These are phyloP conservation scores for Nymphalis c-album DNA, from an alignment of 2,888 invertebrate species.

Conservation along the genomic window DNA sequence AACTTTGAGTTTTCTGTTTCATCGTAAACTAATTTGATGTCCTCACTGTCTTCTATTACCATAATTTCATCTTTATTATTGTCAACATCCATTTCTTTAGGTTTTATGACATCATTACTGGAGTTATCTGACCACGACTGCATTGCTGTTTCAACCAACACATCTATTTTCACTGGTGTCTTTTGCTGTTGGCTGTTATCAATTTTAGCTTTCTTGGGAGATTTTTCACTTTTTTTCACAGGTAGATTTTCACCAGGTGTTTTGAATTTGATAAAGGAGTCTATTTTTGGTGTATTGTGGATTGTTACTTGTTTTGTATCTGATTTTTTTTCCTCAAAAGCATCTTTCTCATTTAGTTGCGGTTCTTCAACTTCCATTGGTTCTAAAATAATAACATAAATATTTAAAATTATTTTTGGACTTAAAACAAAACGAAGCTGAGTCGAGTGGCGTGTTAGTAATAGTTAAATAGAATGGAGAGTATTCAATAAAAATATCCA, in stretches of 20 bases:
- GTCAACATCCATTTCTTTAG: conserved; percentile 47
- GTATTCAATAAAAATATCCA: too few species aligned
- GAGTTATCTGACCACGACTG: conserved; percentile 77
- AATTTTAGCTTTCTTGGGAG: conserved; percentile 58
- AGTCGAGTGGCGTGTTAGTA: too few species aligned
- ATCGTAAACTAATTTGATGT: conserved; percentile 79
- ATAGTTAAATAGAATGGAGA: too few species aligned
- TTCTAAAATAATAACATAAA: conserved; percentile 47
- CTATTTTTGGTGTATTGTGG: conserved; percentile 52
- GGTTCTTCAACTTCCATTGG: conserved; percentile 53
- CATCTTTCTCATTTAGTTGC: conserved; percentile 38
- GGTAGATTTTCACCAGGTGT: conserved; percentile 49
- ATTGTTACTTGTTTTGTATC: conserved; percentile 41
- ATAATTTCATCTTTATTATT: conserved; percentile 37
- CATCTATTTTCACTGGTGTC: conserved; percentile 69
- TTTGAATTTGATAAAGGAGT: conserved; percentile 70
- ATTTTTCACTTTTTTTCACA: conserved; percentile 41
- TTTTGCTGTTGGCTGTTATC: conserved; percentile 52
- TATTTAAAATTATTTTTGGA: background rate
- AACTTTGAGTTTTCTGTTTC: conserved; percentile 58
- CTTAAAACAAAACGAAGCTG: too few species aligned
- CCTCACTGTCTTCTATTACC: conserved; percentile 72
- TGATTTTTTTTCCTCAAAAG: conserved; percentile 33
- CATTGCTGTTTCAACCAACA: conserved; percentile 73
- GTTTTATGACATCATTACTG: conserved; percentile 64